Evolutionary conservation across 2,797 vertebrate species (phyloP).

Genomic region (Danio kyathit): DNA sequence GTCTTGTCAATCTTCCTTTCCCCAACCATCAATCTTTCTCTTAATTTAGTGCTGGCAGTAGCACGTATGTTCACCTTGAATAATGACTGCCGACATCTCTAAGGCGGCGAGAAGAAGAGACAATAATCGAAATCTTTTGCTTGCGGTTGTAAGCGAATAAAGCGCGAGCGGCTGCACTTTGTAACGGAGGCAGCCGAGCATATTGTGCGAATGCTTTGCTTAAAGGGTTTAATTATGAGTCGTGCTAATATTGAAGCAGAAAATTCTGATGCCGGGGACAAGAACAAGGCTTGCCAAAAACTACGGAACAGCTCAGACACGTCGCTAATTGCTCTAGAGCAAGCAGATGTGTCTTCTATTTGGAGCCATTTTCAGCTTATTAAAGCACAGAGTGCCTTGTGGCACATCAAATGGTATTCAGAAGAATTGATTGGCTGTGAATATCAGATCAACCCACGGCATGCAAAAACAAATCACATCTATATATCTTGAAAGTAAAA

Average conservation of each 20-base stretch:
- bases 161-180: slow-evolving; percentile 74
- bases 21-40: slow-evolving; percentile 40
- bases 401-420: slow-evolving; percentile 65
- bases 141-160: slow-evolving; percentile 71
- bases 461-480: slow-evolving; percentile 19
- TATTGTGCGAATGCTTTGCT: slow-evolving; percentile 76
- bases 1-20: slow-evolving; percentile 41
- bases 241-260: slow-evolving; percentile 74
- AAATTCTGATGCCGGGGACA: slow-evolving; percentile 70
- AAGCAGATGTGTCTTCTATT: slow-evolving; percentile 76
- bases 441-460: neutral
- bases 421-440: slow-evolving; percentile 18
- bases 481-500: slow-evolving; percentile 27
- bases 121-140: slow-evolving; percentile 58
- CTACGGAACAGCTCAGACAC: slow-evolving; percentile 54
- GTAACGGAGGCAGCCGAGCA: slow-evolving; percentile 77
- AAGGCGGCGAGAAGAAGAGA: slow-evolving; percentile 45
- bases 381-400: slow-evolving; percentile 66
- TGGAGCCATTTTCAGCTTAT: slow-evolving; percentile 71
- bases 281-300: slow-evolving; percentile 65
- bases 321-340: slow-evolving; percentile 71
- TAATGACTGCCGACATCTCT: slow-evolving; percentile 45
- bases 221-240: slow-evolving; percentile 83
- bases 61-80: slow-evolving; percentile 56
- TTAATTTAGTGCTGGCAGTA: slow-evolving; percentile 58